Evolutionary conservation across 1,140 invertebrate species (phyloP), one percentile per base, ranked within the genome.

Genomic region (Drosophila ohnishii): DNA sequence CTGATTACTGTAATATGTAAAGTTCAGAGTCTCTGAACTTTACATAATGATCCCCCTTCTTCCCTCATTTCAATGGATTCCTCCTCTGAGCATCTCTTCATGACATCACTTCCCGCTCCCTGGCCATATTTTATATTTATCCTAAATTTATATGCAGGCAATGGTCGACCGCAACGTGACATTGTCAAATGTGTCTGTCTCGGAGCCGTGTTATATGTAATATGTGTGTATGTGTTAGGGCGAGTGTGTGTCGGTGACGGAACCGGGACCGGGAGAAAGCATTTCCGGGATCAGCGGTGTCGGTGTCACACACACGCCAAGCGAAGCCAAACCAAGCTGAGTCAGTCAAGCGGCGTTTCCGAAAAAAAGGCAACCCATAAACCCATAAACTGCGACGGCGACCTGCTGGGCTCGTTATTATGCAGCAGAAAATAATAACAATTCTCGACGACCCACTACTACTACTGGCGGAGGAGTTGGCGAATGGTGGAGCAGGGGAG

Each of bases 121-220:
- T 19, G 34, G 5, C 19, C 22, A 69, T 75, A 48, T 75, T 58
- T 75, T 78, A 50, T 69, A 76, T 77, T 78, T 81, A 79, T 66
- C 56, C 65, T 22, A 51, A 87, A 82, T 87, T 86, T 87, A 82
- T 82, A 73, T 76, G 57, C 75, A 62, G 40, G 51, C 64, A 67
- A 50, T 69, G 78, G 82, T 56, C 55, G 65, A 75, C 76, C 84
- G 59, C 84, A 76, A 83, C 83, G 84, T 87, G 84, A 88, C 83
- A 87, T 69, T 88, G 79, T 83, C 76, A 83, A 77, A 80, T 85
- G 63, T 82, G 63, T 58, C 66, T 59, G 44, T 22, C 37, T 30
- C 37, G 47, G 16, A 66, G 42, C 47, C 62, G 47, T 19, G 13
- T 22, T 22, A 42, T 34, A 35, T 19, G 14, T n/a, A 25, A 10